Evolutionary conservation across 2,113 vertebrate species (phyloP).

Genomic region (Gulo gulo): DNA sequence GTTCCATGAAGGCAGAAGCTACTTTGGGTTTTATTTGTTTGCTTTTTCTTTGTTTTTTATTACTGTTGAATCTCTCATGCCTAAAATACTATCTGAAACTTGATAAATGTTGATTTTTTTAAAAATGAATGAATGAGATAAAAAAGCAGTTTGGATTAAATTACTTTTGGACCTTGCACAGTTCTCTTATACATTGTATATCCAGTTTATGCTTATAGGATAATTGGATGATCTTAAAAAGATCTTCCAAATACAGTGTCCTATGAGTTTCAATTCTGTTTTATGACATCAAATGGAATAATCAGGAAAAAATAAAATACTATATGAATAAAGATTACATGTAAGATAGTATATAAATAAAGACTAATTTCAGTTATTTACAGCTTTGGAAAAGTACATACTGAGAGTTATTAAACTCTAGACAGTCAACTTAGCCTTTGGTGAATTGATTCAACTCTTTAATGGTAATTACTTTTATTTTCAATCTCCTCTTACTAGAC

Average conservation of each 20-base stretch:
- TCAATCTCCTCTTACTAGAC: not conserved
- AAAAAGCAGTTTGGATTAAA: not conserved
- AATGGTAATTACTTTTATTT: conserved; percentile 39
- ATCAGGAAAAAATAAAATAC: not conserved
- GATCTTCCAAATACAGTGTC: not conserved
- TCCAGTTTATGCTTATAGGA: not conserved
- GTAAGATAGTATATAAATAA: not conserved
- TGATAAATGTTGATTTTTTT: not conserved
- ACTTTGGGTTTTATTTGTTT: not conserved
- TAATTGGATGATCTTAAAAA: not conserved
- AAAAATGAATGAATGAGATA: not conserved
- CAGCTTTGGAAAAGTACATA: not conserved
- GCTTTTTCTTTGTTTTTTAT: not conserved
- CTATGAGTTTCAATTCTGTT: not conserved
- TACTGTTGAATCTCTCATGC: not conserved
- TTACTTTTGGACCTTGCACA: not conserved
- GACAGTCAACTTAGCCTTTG: not conserved
- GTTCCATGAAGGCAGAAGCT: not conserved
- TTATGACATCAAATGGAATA: not conserved
- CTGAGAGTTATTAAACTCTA: not conserved
- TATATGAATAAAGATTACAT: not conserved
- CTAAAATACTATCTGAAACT: not conserved
- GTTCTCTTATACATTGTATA: not conserved
- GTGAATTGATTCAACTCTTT: not conserved
- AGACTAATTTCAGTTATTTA: not conserved